These are phyloP conservation scores for Copidosoma aretas DNA, from an alignment of 2,888 invertebrate species.

Conservation along the genomic window DNA sequence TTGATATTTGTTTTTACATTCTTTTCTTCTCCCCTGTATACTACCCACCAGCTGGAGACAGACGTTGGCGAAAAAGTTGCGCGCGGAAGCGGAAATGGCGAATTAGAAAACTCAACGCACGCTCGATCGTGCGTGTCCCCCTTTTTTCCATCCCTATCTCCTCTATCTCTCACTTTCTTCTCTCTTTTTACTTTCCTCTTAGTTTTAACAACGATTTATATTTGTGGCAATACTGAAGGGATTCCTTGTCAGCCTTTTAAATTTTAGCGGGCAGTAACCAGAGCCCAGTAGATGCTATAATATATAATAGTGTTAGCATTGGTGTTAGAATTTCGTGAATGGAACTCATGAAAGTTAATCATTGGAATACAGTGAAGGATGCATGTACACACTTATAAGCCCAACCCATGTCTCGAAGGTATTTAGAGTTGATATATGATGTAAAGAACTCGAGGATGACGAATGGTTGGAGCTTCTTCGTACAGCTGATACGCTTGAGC, in stretches of 20 bases:
- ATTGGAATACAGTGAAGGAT: slow-evolving; percentile 41
- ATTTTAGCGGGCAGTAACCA: too few relatives aligned
- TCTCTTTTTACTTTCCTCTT: too few relatives aligned
- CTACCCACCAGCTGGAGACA: slow-evolving; percentile 10
- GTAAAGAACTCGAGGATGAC: slow-evolving; percentile 7
- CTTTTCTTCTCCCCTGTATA: not conserved
- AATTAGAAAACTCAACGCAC: slow-evolving; percentile 33
- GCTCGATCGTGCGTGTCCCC: slow-evolving; percentile 28
- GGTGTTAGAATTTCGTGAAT: not conserved
- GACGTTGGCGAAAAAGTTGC: slow-evolving; percentile 27
- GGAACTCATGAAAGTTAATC: slow-evolving; percentile 47
- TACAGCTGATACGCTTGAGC: too few relatives aligned
- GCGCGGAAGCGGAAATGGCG: slow-evolving; percentile 38
- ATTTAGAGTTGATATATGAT: too few relatives aligned
- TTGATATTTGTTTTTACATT: not conserved
- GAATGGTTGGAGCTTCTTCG: too few relatives aligned
- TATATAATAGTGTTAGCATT: too few relatives aligned
- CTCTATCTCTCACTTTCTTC: not conserved
- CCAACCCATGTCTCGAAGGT: not conserved
- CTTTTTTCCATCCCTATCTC: too few relatives aligned
- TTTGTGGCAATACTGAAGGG: too few relatives aligned
- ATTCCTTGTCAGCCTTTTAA: too few relatives aligned
- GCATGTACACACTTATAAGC: not conserved
- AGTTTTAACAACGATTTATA: not conserved
- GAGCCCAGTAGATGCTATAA: too few relatives aligned